Evolutionary conservation across 2,888 invertebrate genomes (phyloP).

Genomic region (Orchesellides sinensis): DNA sequence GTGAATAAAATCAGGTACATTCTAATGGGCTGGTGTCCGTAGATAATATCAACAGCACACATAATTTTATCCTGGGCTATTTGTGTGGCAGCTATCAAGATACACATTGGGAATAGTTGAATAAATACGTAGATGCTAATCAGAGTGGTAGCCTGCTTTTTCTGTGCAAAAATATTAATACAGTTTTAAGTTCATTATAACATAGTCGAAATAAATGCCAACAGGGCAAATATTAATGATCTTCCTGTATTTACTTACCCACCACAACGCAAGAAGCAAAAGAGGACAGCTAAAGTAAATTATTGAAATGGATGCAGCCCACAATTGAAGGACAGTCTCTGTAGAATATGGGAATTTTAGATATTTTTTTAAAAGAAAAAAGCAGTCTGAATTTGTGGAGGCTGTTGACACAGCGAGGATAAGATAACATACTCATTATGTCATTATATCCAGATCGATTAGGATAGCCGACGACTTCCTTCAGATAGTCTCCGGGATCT

Average conservation of each 20-base stretch:
- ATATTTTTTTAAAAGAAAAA: neutral
- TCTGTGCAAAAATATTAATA: neutral
- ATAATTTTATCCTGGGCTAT: neutral
- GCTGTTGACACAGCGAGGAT: neutral
- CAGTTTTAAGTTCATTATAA: neutral
- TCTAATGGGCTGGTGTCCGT: neutral
- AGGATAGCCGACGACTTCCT: conserved; percentile 38
- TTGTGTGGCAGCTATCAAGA: neutral
- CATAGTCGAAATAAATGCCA: too few species aligned
- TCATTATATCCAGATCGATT: neutral
- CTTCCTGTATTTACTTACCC: neutral
- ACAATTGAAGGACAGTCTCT: neutral
- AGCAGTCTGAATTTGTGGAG: neutral
- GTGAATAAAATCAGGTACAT: neutral
- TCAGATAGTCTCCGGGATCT: conserved; percentile 42
- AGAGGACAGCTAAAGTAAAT: conserved; percentile 4
- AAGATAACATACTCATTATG: neutral
- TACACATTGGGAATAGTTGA: neutral
- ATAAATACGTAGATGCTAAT: neutral
- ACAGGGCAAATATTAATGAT: neutral
- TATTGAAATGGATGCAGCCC: neutral
- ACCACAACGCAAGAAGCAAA: conserved; percentile 23
- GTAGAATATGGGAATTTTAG: neutral
- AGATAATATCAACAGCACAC: conserved; percentile 36
- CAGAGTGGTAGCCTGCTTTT: neutral